Evolutionary conservation across 2,797 vertebrate genomes (phyloP).

Genomic region (Scleropages formosus): DNA sequence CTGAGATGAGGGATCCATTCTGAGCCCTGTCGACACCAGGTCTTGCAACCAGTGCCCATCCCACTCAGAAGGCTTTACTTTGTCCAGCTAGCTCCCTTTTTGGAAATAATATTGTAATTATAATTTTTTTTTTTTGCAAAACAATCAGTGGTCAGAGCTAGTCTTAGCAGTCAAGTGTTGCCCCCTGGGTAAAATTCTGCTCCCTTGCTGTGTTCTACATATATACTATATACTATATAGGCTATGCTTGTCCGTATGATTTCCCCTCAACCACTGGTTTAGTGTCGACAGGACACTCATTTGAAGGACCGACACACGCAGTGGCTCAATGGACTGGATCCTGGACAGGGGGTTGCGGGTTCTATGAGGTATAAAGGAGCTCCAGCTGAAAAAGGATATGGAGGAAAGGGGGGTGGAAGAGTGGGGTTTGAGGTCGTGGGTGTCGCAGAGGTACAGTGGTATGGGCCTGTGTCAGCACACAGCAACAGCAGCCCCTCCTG

Average conservation of each 20-base stretch:
- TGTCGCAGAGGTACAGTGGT: neutral
- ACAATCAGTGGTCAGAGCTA: neutral
- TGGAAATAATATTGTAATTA: neutral
- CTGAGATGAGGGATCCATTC: neutral
- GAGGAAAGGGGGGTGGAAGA: neutral
- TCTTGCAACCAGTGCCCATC: neutral
- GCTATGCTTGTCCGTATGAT: neutral
- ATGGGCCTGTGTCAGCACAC: constrained; percentile 21
- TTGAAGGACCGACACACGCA: neutral
- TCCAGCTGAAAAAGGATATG: constrained; percentile 19
- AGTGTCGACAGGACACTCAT: neutral
- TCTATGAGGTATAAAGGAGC: constrained; percentile 32
- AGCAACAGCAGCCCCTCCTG: constrained; percentile 34
- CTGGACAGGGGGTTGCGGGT: neutral
- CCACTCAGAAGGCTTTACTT: neutral
- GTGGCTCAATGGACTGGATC: neutral
- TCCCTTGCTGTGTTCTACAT: too few relatives aligned
- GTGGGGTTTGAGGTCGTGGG: neutral
- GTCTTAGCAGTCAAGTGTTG: too few relatives aligned
- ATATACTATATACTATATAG: too few relatives aligned
- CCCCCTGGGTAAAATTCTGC: too few relatives aligned
- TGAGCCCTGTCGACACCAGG: neutral
- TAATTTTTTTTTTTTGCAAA: too few relatives aligned
- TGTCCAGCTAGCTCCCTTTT: neutral
- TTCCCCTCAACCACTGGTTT: neutral